These are phyloP conservation scores for Eulacestoma nigropectus DNA, from an alignment of 2,113 vertebrate species.

Conservation along the genomic window DNA sequence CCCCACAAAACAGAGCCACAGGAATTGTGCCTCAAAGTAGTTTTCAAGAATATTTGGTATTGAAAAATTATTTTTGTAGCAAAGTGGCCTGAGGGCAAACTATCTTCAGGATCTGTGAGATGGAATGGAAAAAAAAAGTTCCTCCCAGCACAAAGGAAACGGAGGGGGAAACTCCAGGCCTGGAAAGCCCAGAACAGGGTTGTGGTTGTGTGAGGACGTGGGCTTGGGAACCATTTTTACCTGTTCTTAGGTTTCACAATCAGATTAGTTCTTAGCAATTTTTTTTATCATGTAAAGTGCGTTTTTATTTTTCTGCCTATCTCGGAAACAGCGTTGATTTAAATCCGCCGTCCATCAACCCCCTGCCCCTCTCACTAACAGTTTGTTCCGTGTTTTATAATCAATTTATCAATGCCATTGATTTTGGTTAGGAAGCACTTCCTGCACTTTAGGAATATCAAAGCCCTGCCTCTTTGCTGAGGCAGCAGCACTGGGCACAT, in stretches of 20 bases:
- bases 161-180: not conserved
- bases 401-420: not conserved
- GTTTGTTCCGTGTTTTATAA: not conserved
- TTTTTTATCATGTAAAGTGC: rapidly evolving
- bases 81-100: rapidly evolving
- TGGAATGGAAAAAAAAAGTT: not conserved
- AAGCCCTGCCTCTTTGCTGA: not conserved
- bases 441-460: not conserved
- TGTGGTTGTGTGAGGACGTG: not conserved
- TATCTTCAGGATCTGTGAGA: not conserved
- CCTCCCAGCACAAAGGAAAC: not conserved
- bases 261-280: not conserved
- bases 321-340: rapidly evolving
- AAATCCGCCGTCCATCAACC: not conserved
- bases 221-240: not conserved
- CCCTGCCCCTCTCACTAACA: rapidly evolving
- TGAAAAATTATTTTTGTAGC: not conserved
- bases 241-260: not conserved
- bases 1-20: not conserved
- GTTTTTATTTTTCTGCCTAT: not conserved
- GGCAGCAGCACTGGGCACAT: not conserved
- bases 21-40: rapidly evolving
- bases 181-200: not conserved
- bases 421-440: not conserved
- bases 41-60: not conserved